Percentiles rank a stretch among this genome's conserved stretches.
Evolutionary conservation across 2,113 vertebrate species (phyloP).

Genomic region (Picathartes gymnocephalus): DNA sequence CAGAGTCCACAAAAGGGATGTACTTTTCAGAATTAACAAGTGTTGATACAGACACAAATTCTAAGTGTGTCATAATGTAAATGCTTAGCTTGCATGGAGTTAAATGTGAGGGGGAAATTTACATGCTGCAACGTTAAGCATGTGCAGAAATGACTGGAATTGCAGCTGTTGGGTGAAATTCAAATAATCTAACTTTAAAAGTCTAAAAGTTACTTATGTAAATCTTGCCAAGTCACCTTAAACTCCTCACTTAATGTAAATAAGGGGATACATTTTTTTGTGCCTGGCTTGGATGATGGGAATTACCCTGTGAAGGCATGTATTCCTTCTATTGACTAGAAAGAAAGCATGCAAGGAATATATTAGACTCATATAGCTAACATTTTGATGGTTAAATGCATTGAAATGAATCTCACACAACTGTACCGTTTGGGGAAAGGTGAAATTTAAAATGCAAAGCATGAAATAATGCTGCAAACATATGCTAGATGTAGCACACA

Average conservation of each 20-base stretch:
- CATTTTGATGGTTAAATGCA: background rate
- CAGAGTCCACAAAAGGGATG: background rate
- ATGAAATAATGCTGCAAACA: background rate
- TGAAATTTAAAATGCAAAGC: background rate
- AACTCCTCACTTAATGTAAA: background rate
- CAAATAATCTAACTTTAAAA: background rate
- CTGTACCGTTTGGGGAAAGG: background rate
- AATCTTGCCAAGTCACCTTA: background rate
- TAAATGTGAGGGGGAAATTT: background rate
- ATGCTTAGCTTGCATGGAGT: background rate
- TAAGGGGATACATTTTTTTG: background rate
- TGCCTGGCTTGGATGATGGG: background rate
- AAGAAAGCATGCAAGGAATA: background rate
- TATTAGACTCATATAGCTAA: background rate
- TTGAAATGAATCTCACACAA: background rate
- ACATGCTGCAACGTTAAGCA: background rate
- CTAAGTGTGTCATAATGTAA: background rate
- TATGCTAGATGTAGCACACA: background rate
- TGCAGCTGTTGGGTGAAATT: background rate
- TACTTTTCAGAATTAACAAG: conserved; percentile 11
- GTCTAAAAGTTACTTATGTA: background rate
- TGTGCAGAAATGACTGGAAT: background rate
- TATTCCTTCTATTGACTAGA: background rate
- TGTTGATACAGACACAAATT: background rate
- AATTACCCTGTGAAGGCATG: background rate